Evolutionary conservation across 2,888 invertebrate species (phyloP), one percentile per base, ranked within the genome.

Genomic region (Diogma glabrata): DNA sequence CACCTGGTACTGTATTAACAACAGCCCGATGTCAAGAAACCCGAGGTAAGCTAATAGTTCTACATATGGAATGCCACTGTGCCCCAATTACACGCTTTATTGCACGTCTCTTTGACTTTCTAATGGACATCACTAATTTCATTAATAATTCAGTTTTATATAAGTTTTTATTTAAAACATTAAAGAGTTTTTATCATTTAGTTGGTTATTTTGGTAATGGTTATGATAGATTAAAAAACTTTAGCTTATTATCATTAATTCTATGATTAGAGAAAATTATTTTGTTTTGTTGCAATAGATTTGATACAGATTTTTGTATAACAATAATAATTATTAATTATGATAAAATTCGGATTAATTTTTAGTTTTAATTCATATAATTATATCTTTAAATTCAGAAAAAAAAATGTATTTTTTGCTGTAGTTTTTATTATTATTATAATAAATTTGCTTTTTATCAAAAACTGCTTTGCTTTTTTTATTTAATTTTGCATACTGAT

Each of bases 1-100:
- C 72, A 52, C 67, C 68, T 46, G 63, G 67, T 60, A 72, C 75
- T 53, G 66, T 75, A 53, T 64, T 79, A 56, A 74, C 79, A 53
- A 62, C 75, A 43, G 68, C 73, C 45, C 71, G 77, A 61, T 75
- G 75, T 62, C 71, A 74, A 61, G 79, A 79, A 58, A 75, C 79
- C 54, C 72, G 75, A 76, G 80, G 81, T 81, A 48, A 48, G 17
- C 51, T 54, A 47, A 51, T 54, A 45, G 26, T 55, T 33, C 47
- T 52, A 36, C 54, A 56, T 51, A 48, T 38, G 55, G 62, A 66
- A 59, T 69, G 69, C 62, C 61, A 67, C 58, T 69, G 69, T 64
- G 67, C 63, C 59, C 63, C 64, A 57, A 67, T 69, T 59, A 66
- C 67, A 51, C 68, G 67, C 50, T 70, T 69, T 59, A 60, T 69